Percentiles rank a stretch among this genome's conserved stretches.
Conservation (phyloP, 2,888 invertebrate species). For the Lepidocyrtinus sp. region DNA sequence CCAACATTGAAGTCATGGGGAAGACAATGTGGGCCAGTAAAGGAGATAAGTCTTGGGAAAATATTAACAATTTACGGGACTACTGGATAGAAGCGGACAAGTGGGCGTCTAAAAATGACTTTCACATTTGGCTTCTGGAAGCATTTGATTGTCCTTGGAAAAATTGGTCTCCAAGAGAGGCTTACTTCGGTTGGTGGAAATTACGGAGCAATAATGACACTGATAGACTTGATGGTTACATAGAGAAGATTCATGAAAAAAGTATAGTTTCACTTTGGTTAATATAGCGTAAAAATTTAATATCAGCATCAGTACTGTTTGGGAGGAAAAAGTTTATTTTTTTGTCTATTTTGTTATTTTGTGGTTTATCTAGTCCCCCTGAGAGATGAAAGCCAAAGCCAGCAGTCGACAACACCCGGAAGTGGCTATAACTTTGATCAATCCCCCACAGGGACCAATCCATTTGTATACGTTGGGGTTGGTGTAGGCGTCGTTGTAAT, state of each 20-base stretch:
- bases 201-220: constrained; percentile 32
- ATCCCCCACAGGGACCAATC: not conserved
- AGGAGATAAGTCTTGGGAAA: constrained; percentile 15
- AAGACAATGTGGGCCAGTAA: constrained; percentile 41
- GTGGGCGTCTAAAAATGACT: constrained; percentile 34
- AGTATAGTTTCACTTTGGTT: no score
- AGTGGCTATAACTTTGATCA: no score
- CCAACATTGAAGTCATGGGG: constrained; percentile 40
- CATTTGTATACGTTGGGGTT: constrained; percentile 27
- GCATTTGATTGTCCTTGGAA: constrained; percentile 46
- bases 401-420: no score
- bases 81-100: constrained; percentile 53
- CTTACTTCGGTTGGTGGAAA: constrained; percentile 60
- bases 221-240: constrained; percentile 17
- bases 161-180: constrained; percentile 8
- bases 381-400: no score
- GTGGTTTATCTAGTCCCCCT: no score
- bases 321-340: no score
- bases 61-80: constrained; percentile 33
- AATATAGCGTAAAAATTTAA: no score
- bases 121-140: constrained; percentile 52
- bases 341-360: no score
- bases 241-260: constrained; percentile 56
- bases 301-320: no score
- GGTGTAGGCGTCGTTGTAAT: constrained; percentile 6